Conservation (phyloP, 2,888 invertebrate genomes). For the Chorisops tibialis region DNA sequence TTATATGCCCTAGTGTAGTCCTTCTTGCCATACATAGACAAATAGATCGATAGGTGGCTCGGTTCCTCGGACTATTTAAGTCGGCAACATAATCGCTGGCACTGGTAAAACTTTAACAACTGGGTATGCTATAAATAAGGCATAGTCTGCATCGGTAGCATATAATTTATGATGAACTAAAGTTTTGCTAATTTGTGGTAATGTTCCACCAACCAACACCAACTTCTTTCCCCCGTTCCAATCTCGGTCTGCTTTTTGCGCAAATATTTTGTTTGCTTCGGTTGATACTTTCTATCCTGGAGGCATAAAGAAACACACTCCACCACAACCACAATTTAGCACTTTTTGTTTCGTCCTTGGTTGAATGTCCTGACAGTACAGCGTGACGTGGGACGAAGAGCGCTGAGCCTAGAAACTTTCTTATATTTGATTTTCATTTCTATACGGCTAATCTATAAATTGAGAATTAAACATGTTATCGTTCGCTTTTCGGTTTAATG, state of each 20-base stretch:
- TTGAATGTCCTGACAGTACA: constrained; percentile 1
- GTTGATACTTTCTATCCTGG: constrained; percentile 6
- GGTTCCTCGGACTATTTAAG: no score
- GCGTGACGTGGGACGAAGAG: background rate
- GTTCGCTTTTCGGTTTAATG: background rate
- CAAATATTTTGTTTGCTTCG: constrained; percentile 23
- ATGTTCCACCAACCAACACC: constrained; percentile 36
- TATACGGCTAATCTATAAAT: constrained; percentile 17
- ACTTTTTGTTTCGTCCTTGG: constrained; percentile 20
- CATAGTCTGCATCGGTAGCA: constrained; percentile 28
- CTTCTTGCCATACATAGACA: no score
- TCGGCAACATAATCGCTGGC: background rate
- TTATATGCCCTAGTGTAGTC: no score
- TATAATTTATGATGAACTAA: constrained; percentile 40
- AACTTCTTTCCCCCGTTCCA: background rate
- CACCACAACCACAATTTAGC: constrained; percentile 19
- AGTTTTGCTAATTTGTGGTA: constrained; percentile 53
- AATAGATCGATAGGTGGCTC: no score
- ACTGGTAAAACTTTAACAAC: constrained; percentile 19
- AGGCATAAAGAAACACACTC: background rate
- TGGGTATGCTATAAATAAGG: constrained; percentile 24
- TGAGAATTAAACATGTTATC: constrained; percentile 17
- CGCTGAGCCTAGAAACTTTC: constrained; percentile 12
- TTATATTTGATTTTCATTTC: constrained; percentile 17
- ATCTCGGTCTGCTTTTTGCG: constrained; percentile 11